Base-by-base conservation (phyloP, 2,888 invertebrate species). In the Xestia c-nigrum region DNA sequence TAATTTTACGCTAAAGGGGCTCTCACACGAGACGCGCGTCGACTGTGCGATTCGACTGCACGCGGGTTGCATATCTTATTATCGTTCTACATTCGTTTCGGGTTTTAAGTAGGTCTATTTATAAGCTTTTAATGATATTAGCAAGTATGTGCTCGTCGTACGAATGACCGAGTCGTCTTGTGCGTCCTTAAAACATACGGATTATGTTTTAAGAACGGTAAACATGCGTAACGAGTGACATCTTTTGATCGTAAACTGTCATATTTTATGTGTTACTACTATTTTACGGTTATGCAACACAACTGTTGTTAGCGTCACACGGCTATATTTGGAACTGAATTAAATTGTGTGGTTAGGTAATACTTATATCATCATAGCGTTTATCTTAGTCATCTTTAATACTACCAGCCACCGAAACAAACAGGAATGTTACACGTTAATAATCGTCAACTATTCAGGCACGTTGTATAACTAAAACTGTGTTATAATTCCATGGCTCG, bases 61-160 rank as follows among this genome's bases (percentile, higher is more conserved):
- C 89, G 86, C 87, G 79, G 64, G 59, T 68, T 83, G 89, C 90
- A 89, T 89, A 85, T 81, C 77, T 75, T 85, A 89, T 82, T 80
- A 80, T 79, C 75, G 66, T 78, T 72, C 84, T 74, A 84, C 76
- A 87, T 87, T 83, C 78, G 79, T 81, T 84, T 85, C 55, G 87
- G 80, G 69, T 50, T 80, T 81, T 84, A 81, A 85, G 76, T 78
- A 72, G 78, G 79, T 80, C 87, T 91, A 90, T 92, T 91, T 91
- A 90, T 92, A 91, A 88, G 88, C 88, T 87, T 89, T 89, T 88
- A 91, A 90, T 88, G 87, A 89, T 89, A 90, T 92, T 91, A 88
- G 89, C 89, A 81, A 81, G 85, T 78, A 72, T 87, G 87, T 84
- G 85, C 72, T 84, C 81, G 85, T 85, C 86, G 84, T 89, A 86